Base-by-base conservation (phyloP, 2,888 invertebrate species). In the Himalopsyche anomala region DNA sequence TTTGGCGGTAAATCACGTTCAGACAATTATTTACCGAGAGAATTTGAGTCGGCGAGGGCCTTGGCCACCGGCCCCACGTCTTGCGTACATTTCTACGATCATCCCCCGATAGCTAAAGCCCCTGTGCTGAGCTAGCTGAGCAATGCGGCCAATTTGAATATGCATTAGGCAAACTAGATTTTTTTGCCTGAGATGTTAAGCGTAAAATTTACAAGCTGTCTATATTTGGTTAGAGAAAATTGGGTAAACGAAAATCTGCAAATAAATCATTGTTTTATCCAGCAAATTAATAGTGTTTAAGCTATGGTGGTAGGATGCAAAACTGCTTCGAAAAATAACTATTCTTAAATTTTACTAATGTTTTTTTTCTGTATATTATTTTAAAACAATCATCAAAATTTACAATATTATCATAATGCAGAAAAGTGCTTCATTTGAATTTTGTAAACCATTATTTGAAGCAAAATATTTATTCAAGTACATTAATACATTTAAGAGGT, bases 1-100 rank as follows among this genome's bases (percentile, higher is more conserved):
- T 28, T 81, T 38, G 84, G 79, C 87, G 80, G 87, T 87, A 86
- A 83, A 87, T 87, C 87, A 87, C 87, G 87, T 87, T 82, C 84
- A 80, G 85, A 87, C 87, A 87, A 87, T 87, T 87, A 87, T 87
- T 87, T 84, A 87, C 87, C 81, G 80, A 45, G 19, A 40, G 40
- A 40, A 42, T 80, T 40, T 45, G 42, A 40, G 45, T 36, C 40
- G 36, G 19, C 40, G 38, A 12, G 36, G 40, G 80, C 80, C 28
- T 62, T 62, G 62, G 19, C 62, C 62, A 28, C 62, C 62, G 19
- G 19, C 28, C 62, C 62, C 62, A n/a, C 28, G 28, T 62, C 62
- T 62, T n/a, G 19, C 62, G 62, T 15, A 62, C 62, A 62, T 62
- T 62, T 62, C 62, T 62, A 28, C 62, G 62, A 62, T 62, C 62